Evolutionary conservation across 2,113 vertebrate species (phyloP).

Genomic region (Cacatua alba): DNA sequence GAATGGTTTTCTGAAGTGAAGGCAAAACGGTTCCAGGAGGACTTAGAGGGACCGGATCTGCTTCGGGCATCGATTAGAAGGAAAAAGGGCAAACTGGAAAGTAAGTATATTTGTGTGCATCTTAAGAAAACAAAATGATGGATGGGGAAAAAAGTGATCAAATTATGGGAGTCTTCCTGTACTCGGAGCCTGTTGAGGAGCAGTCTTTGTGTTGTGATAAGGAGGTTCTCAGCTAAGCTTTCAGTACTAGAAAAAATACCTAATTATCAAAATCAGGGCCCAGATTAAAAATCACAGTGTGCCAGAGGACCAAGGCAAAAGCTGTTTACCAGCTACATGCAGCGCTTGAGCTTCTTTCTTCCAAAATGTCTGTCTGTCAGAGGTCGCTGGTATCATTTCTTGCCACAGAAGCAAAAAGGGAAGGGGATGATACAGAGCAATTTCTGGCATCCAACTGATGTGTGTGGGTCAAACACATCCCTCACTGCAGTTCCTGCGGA

Average conservation of each 20-base stretch:
- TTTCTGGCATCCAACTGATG: not conserved
- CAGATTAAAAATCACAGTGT: not conserved
- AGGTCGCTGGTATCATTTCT: not conserved
- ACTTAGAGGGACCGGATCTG: slow-evolving; percentile 62
- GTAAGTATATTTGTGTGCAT: slow-evolving; percentile 39
- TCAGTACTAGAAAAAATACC: not conserved
- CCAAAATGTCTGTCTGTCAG: not conserved
- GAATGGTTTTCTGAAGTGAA: slow-evolving; percentile 75
- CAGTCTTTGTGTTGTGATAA: not conserved
- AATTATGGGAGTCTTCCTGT: not conserved
- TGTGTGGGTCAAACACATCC: not conserved
- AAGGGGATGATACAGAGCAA: not conserved
- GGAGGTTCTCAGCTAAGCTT: not conserved
- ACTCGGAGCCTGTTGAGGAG: not conserved
- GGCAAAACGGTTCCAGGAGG: slow-evolving; percentile 70
- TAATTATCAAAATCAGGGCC: not conserved
- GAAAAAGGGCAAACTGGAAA: slow-evolving; percentile 42
- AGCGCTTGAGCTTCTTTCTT: not conserved
- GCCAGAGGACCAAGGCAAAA: not conserved
- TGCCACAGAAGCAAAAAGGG: not conserved
- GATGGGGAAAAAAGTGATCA: not conserved
- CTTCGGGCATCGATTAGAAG: slow-evolving; percentile 68
- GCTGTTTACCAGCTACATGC: not conserved
- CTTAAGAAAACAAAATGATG: not conserved
- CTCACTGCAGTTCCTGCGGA: not conserved